A percentile compares a stretch with the other conserved stretches of the same genome.
Evolutionary conservation across 2,888 invertebrate species (phyloP).

Genomic region (Lagria hirta): DNA sequence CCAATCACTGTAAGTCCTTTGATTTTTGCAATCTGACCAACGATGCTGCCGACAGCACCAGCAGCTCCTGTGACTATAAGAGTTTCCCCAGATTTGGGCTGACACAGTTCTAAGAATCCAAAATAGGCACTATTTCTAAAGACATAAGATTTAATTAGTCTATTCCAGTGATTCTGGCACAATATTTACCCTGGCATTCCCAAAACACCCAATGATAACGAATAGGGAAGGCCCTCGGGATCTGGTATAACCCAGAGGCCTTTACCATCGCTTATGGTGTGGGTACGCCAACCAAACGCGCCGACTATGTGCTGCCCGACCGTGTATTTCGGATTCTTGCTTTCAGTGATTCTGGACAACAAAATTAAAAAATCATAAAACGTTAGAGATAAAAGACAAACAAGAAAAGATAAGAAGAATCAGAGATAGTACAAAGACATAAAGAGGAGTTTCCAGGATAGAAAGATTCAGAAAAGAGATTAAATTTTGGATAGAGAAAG

Average conservation of each 20-base stretch:
- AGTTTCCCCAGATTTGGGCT: conserved; percentile 69
- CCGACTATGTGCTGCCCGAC: conserved; percentile 65
- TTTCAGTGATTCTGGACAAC: conserved; percentile 65
- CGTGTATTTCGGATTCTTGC: conserved; percentile 64
- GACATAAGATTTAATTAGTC: too few species aligned
- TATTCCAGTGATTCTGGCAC: background rate
- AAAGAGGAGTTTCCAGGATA: too few species aligned
- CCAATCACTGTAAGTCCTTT: conserved; percentile 70
- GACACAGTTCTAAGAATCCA: conserved; percentile 68
- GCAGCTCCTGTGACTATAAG: conserved; percentile 75
- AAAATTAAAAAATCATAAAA: too few species aligned
- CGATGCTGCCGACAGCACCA: conserved; percentile 75
- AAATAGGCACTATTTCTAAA: conserved; percentile 78
- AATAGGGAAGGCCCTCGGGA: conserved; percentile 61
- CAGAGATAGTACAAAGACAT: too few species aligned
- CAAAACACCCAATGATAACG: conserved; percentile 63
- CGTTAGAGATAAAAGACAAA: too few species aligned
- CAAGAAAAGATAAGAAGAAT: too few species aligned
- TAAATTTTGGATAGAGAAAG: too few species aligned
- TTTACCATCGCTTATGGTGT: conserved; percentile 58
- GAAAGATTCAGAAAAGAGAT: too few species aligned
- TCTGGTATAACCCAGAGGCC: conserved; percentile 58
- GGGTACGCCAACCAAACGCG: conserved; percentile 68
- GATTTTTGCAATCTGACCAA: conserved; percentile 76
- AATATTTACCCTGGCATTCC: conserved; percentile 73